Evolutionary conservation across 2,888 invertebrate species (phyloP).

Genomic region (Xestia xanthographa): DNA sequence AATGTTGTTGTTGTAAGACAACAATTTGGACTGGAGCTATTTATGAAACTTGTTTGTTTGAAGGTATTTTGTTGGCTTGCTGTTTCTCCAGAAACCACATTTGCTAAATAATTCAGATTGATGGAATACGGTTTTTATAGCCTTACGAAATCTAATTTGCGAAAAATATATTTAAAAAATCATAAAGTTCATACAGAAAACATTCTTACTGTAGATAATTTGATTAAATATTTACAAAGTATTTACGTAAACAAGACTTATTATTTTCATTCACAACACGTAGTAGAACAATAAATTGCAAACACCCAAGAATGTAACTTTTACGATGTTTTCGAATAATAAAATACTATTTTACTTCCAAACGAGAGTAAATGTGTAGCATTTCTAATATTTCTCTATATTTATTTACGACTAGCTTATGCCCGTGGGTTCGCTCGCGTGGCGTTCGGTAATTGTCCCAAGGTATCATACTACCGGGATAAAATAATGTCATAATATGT

Average conservation of each 20-base stretch:
- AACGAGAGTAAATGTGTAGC: constrained; percentile 9
- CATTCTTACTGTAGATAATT: neutral
- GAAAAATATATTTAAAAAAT: neutral
- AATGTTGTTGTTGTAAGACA: constrained; percentile 74
- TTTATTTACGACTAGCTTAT: neutral
- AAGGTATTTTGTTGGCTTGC: constrained; percentile 10
- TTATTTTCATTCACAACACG: constrained; percentile 16
- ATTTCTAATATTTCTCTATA: neutral
- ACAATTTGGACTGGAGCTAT: constrained; percentile 52
- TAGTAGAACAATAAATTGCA: neutral
- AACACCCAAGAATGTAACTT: constrained; percentile 14
- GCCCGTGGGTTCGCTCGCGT: no score
- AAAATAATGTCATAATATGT: no score
- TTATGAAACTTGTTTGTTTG: constrained; percentile 42
- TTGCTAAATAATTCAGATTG: neutral
- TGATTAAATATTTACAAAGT: neutral
- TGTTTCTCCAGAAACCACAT: neutral
- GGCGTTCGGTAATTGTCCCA: no score
- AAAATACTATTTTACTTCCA: constrained; percentile 1
- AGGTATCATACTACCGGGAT: no score
- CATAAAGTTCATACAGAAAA: neutral
- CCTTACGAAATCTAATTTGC: no score
- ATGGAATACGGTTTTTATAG: no score
- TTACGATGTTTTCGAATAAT: neutral
- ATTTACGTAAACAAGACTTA: neutral